These are phyloP conservation scores for Syngnathus scovelli DNA, from an alignment of 2,113 vertebrate species.

Conservation along the genomic window DNA sequence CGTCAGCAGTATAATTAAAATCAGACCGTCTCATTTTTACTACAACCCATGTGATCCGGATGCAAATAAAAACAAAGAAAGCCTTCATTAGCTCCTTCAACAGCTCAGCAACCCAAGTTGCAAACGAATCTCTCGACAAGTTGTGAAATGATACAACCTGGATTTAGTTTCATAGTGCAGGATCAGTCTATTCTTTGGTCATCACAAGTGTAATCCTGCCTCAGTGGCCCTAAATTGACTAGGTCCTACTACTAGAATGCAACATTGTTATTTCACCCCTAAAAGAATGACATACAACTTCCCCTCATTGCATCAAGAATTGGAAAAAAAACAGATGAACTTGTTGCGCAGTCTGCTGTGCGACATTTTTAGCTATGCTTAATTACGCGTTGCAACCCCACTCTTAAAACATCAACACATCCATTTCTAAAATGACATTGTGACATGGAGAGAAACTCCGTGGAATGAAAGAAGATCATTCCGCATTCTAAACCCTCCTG, in stretches of 20 bases:
- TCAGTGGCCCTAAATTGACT: background rate
- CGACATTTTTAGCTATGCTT: background rate
- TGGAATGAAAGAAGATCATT: background rate
- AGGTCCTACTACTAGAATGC: background rate
- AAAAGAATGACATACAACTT: background rate
- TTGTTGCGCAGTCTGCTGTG: background rate
- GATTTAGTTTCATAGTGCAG: background rate
- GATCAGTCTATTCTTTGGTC: background rate
- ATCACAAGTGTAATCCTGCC: background rate
- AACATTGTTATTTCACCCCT: background rate
- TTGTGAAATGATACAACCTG: background rate
- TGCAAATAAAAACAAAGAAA: slow-evolving; percentile 6
- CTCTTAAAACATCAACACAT: slow-evolving; percentile 1
- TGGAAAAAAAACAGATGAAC: background rate
- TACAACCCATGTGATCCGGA: slow-evolving; percentile 18
- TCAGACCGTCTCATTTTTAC: slow-evolving; percentile 31
- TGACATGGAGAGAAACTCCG: slow-evolving; percentile 4
- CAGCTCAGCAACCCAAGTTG: background rate
- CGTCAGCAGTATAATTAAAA: slow-evolving; percentile 31
- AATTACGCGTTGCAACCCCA: slow-evolving; percentile 4
- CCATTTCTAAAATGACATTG: slow-evolving; percentile 21
- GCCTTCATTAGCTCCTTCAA: background rate
- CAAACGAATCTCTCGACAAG: background rate
- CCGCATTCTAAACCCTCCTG: background rate
- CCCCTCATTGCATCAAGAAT: slow-evolving; percentile 4